Percentiles rank a stretch among this genome's conserved stretches.
These are phyloP conservation scores for Leptodactylus fallax DNA, from an alignment of 2,797 vertebrate genomes.

Conservation along the genomic window DNA sequence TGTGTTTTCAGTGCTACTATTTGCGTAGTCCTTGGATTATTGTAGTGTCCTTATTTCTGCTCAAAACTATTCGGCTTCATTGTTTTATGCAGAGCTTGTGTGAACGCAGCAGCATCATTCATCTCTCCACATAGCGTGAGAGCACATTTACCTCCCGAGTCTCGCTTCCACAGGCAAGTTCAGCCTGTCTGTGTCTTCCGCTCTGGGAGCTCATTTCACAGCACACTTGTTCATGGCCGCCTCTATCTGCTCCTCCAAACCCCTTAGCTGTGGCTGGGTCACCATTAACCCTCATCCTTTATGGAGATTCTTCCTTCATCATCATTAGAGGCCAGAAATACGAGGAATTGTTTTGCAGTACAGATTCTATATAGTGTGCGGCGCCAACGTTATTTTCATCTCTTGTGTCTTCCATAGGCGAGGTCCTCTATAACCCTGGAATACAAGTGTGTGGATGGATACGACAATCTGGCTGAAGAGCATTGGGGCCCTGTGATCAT, in stretches of 20 bases:
- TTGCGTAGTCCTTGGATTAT: neutral
- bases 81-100: neutral
- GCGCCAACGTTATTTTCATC: neutral
- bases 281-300: neutral
- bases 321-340: no score
- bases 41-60: neutral
- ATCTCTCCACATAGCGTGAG: slow-evolving; percentile 2
- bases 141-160: neutral
- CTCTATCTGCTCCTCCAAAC: neutral
- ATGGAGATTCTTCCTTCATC: neutral
- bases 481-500: no score
- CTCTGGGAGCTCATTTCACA: neutral
- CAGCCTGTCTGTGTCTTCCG: neutral
- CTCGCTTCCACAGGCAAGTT: neutral
- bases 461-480: no score
- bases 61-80: neutral
- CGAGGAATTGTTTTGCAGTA: neutral
- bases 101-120: neutral
- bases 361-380: neutral
- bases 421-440: no score
- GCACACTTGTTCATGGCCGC: neutral
- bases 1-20: neutral
- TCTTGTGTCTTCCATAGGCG: neutral
- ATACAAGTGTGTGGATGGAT: no score
- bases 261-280: neutral